phyloP scores from a whole-genome alignment of 2,113 vertebrate species.

The Telmatochromis sp. region DNA sequence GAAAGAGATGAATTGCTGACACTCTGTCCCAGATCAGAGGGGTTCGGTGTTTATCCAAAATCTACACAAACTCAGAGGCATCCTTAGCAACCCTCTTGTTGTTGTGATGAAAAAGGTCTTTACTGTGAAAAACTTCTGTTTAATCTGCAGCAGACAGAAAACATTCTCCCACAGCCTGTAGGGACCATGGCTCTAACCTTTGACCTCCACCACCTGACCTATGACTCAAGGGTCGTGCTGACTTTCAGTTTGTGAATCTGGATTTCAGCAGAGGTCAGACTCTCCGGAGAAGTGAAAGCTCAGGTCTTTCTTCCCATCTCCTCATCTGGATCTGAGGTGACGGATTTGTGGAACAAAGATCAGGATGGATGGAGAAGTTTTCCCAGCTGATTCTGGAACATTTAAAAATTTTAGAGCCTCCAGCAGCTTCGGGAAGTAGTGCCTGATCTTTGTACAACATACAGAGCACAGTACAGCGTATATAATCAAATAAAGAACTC shows the following conservation, averaged over 20 bases:
- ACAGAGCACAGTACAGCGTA: not conserved
- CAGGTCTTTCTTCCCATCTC: not conserved
- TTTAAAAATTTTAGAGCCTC: fast-evolving
- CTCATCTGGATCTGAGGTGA: not conserved
- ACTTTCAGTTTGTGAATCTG: not conserved
- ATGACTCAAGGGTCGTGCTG: not conserved
- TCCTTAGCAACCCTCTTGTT: not conserved
- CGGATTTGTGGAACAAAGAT: not conserved
- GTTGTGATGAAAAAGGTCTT: not conserved
- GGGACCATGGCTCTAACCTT: conserved; percentile 4
- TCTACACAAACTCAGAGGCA: not conserved
- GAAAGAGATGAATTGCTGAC: not conserved
- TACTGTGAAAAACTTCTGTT: not conserved
- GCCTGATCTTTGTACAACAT: not conserved
- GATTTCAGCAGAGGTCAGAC: not conserved
- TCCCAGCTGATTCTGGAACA: not conserved
- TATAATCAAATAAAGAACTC: not conserved
- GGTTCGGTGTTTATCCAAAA: not conserved
- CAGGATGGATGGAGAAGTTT: not conserved
- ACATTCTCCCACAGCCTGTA: not conserved
- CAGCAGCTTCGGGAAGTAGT: not conserved
- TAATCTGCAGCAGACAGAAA: not conserved
- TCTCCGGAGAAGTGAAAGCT: not conserved
- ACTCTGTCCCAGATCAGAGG: not conserved
- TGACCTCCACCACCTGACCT: not conserved